Evolutionary conservation across 2,888 invertebrate species (phyloP).

Genomic region (Stenodera caucasica): DNA sequence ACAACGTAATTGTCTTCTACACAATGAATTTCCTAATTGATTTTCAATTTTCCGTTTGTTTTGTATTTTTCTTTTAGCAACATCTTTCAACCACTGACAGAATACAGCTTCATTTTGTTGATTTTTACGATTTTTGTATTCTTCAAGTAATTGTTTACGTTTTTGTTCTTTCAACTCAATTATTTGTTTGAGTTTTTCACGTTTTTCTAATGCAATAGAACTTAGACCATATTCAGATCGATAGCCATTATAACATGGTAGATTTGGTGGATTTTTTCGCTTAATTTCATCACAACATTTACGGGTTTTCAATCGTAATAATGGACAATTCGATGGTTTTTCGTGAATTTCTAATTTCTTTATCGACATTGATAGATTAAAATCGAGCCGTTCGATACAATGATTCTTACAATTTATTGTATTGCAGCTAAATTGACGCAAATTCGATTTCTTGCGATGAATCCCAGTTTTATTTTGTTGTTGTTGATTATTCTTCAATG

Average conservation of each 20-base stretch:
- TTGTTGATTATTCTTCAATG: too few species aligned
- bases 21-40: slow-evolving; percentile 1
- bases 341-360: slow-evolving; percentile 47
- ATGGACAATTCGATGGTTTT: slow-evolving; percentile 46
- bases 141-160: slow-evolving; percentile 54
- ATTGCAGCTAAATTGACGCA: neutral
- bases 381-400: slow-evolving; percentile 51
- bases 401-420: slow-evolving; percentile 50
- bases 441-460: neutral
- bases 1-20: slow-evolving; percentile 23
- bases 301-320: slow-evolving; percentile 48
- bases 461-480: neutral
- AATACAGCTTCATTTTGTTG: slow-evolving; percentile 60
- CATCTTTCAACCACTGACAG: slow-evolving; percentile 58
- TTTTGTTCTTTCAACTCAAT: slow-evolving; percentile 54
- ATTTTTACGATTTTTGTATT: slow-evolving; percentile 46
- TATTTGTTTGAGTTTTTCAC: slow-evolving; percentile 51
- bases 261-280: slow-evolving; percentile 47
- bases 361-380: slow-evolving; percentile 46
- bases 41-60: slow-evolving; percentile 18
- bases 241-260: slow-evolving; percentile 59
- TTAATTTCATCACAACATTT: slow-evolving; percentile 55
- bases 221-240: slow-evolving; percentile 61
- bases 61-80: slow-evolving; percentile 40
- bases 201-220: slow-evolving; percentile 55